Base-by-base conservation (phyloP, 1,140 invertebrate genomes). In the Arctopsyche grandis region DNA sequence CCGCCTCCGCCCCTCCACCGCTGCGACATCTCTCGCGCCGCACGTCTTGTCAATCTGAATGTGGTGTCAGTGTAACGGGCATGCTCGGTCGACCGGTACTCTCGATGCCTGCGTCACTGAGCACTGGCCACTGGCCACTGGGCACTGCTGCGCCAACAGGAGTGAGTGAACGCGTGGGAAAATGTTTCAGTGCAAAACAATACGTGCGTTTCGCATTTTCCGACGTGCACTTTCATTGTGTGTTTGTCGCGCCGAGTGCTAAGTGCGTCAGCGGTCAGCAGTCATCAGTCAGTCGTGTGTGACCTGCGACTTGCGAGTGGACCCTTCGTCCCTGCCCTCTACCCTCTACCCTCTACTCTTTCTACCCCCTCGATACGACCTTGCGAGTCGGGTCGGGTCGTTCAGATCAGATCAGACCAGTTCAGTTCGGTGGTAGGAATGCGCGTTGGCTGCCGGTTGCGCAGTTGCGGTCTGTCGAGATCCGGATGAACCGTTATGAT, bases 401-500 rank as follows among this genome's bases (percentile, higher is more conserved):
- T n/a, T 16, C 46, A 48, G n/a, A 48, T 48, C n/a, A n/a, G n/a
- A 9, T 48, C n/a, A 48, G n/a, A 48, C 9, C 46, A n/a, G n/a
- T 4, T 69, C 9, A 9, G 14, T 26, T 70, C 38, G 24, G 60
- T 38, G 9, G 22, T 70, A 14, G 29, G 19, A 14, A 12, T 38
- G 12, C 29, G 69, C 29, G 38, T 66, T 5, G 16, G 66, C 9
- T 22, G 14, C 24, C 16, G 16, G 66, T 21, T 22, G 14, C 24
- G 66, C 66, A 14, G 7, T 21, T 19, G 12, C 48, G 48, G 12
- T 52, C 12, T 66, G 9, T 9, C 69, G 69, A 73, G 69, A 73
- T 73, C 69, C 69, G 69, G 69, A 73, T 73, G 44, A 73, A 73
- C 69, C 69, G 69, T 73, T 73, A 73, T 43, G 16, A 73, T 22